phyloP scores from a whole-genome alignment of 2,113 vertebrate species.

The Sinocyclocheilus anophthalmus region DNA sequence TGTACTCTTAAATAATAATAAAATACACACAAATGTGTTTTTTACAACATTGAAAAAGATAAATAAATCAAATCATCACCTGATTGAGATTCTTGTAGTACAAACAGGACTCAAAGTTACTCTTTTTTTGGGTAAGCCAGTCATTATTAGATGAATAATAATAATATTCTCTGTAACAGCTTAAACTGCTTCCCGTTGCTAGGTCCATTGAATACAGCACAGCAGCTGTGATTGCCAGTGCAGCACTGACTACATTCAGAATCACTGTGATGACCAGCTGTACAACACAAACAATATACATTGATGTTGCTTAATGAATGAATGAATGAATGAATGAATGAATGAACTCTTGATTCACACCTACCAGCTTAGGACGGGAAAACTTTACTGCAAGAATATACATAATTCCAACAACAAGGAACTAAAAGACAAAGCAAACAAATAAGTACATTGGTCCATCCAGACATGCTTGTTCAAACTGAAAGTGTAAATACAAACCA shows the following conservation, averaged over 20 bases:
- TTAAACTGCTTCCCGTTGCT: fast-evolving
- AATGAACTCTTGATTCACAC: slow-evolving; percentile 44
- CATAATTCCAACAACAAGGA: slow-evolving; percentile 60
- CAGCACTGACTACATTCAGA: slow-evolving; percentile 59
- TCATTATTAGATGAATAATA: neutral
- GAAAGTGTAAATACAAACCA: no score
- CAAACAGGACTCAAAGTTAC: neutral
- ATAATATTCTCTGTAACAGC: fast-evolving
- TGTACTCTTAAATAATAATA: neutral
- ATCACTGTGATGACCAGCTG: slow-evolving; percentile 62
- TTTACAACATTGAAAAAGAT: neutral
- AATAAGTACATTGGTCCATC: neutral
- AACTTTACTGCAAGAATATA: slow-evolving; percentile 66
- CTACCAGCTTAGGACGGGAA: slow-evolving; percentile 70
- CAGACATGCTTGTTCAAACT: neutral
- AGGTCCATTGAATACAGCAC: slow-evolving; percentile 57
- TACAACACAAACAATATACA: slow-evolving; percentile 10
- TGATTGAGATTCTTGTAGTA: neutral
- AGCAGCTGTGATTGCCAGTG: slow-evolving; percentile 61
- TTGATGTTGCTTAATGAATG: neutral
- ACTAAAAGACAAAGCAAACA: slow-evolving; percentile 57
- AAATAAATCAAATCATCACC: neutral
- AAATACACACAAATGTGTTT: neutral
- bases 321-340: neutral
- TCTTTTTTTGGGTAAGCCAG: no score